A percentile compares a stretch with the other conserved stretches of the same genome.
Conservation (phyloP, 2,797 vertebrate species). For the Poeciliopsis paucimaculata region DNA sequence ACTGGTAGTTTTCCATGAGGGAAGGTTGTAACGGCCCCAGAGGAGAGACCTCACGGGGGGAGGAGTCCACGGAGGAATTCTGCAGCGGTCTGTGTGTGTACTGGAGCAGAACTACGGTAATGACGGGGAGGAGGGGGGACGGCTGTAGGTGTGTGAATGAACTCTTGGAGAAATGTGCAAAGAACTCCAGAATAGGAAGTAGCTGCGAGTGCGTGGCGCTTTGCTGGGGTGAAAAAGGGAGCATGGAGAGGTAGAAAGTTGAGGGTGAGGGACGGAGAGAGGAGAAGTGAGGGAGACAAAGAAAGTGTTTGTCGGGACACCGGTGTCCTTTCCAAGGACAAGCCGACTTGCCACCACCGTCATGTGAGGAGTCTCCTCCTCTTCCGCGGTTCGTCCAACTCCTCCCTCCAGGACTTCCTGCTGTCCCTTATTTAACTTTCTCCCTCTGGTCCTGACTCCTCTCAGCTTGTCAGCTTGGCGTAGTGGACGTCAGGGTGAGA, state of each 20-base stretch:
- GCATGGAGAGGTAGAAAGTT: neutral
- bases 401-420: conserved; percentile 49
- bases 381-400: conserved; percentile 23
- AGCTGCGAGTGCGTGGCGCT: neutral
- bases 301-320: conserved; percentile 48
- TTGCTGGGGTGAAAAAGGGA: neutral
- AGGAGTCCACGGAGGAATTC: conserved; percentile 68
- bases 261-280: conserved; percentile 26
- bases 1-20: conserved; percentile 78
- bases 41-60: conserved; percentile 52
- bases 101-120: conserved; percentile 45
- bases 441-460: conserved; percentile 16
- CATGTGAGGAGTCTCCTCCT: conserved; percentile 65
- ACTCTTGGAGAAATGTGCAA: conserved; percentile 17
- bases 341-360: conserved; percentile 48
- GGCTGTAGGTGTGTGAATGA: conserved; percentile 16
- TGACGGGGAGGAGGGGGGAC: conserved; percentile 12
- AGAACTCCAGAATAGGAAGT: conserved; percentile 37
- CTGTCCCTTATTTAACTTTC: conserved; percentile 36
- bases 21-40: conserved; percentile 50
- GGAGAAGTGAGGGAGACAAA: conserved; percentile 31
- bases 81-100: conserved; percentile 15
- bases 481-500: neutral
- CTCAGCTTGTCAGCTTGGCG: neutral
- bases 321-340: conserved; percentile 73